Evolutionary conservation across 2,797 vertebrate species (phyloP), one percentile per base, ranked within the genome.

Genomic region (Pipistrellus kuhlii): DNA sequence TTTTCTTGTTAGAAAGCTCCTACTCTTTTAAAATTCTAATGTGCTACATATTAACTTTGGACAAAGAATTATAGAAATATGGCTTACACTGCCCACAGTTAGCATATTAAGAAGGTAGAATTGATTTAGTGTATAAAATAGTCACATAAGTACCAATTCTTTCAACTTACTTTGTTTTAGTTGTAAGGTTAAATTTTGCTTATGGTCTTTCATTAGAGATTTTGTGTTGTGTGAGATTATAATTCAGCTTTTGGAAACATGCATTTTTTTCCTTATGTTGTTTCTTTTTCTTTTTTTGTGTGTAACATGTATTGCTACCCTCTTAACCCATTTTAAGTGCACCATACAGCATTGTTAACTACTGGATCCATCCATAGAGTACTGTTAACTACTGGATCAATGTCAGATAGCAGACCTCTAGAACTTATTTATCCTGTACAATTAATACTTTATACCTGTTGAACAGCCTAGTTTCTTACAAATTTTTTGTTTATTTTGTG

Each of bases 51-150:
- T 78, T 85, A 94, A 94, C 20, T 81, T 44, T 72, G 85, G 55
- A 89, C 32, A 78, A 93, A 71, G 35, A 91, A 85, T 51, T 77
- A 0, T 69, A 55, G 23, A 92, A 83, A 86, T 80, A 53, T 2
- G 85, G 21, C 14, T 83, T 57, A 57, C 9, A 53, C 17, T 78
- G 8, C 53, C 62, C 30, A 64, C 38, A 59, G 18, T 88, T 75
- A 69, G 8, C 7, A 89, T 64, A 84, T 90, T 75, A 76, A 77
- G 71, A 85, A 69, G 13, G 8, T 62, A 75, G 20, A 71, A 14
- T 77, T 59, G 62, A 12, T 81, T 87, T 75, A 64, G 8, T 78
- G 83, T 57, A 51, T 27, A 64, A n/a, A 14, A 0, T 81, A 6
- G 15, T 32, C 81, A 59, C 90, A 51, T 80, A 38, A 51, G 3